Evolutionary conservation across 1,140 invertebrate species (phyloP), one percentile per base, ranked within the genome.

Genomic region (Chironomus striatipennis): DNA sequence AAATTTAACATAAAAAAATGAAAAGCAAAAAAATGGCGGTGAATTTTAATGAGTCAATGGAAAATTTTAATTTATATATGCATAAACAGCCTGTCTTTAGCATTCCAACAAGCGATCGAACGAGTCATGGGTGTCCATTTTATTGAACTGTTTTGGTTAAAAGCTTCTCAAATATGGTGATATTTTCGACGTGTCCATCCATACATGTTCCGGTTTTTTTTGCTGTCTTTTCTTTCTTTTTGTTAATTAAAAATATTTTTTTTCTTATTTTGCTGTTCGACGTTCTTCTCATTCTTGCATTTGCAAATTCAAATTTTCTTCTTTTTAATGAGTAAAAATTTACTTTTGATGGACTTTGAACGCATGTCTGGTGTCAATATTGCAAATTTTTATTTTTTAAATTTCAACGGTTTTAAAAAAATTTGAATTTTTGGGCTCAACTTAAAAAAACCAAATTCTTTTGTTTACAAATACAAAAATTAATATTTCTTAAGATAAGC

Each of bases 101-200:
- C 47, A 57, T 57, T 57, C n/a, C 12, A n/a, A 10, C 15, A 12
- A 57, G 12, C 12, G 24, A 47, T 47, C 15, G n/a, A 12, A 57
- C 47, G 12, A 57, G 47, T 57, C 47, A n/a, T 57, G 47, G 47
- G 47, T 57, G 47, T 57, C 47, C 47, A 57, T 57, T 57, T 57
- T 57, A 57, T 57, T 57, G 12, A 10, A 57, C 47, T 57, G 47
- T 57, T 57, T 57, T 57, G 47, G 47, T 57, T 57, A 57, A 57
- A 57, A 57, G 47, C 47, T n/a, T n/a, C n/a, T 12, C 47, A 15
- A 57, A 57, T 5, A 57, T 57, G 47, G 47, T 57, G 47, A 57
- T 57, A 57, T 57, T 57, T 57, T 34, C 24, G 24, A 34, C 24
- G 24, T 34, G 24, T 34, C 24, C 24, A 34, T 34, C 47, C 47